phyloP scores from a whole-genome alignment of 2,888 invertebrate genomes.

The Clunio marinus region DNA sequence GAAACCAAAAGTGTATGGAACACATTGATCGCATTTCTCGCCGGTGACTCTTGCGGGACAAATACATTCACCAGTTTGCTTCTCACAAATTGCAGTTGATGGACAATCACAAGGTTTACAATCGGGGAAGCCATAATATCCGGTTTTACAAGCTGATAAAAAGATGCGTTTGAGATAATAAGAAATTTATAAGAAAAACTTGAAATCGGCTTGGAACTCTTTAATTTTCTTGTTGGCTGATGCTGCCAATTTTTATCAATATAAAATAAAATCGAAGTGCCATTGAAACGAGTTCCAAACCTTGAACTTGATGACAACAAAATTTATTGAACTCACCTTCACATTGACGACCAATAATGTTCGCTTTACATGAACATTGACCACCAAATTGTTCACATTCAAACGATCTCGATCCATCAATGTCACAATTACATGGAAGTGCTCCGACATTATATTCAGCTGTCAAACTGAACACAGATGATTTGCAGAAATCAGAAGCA shows the following conservation, averaged over 20 bases:
- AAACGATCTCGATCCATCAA: conserved; percentile 79
- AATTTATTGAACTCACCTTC: no score
- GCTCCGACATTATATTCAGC: conserved; percentile 94
- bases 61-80: conserved; percentile 72
- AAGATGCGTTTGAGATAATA: no score
- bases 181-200: background rate
- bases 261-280: no score
- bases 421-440: conserved; percentile 81
- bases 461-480: conserved; percentile 89
- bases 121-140: conserved; percentile 82
- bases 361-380: conserved; percentile 86
- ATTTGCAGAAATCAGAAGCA: conserved; percentile 74
- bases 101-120: conserved; percentile 88
- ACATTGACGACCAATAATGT: conserved; percentile 86
- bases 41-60: conserved; percentile 91
- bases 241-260: no score
- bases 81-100: conserved; percentile 74
- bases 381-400: conserved; percentile 93
- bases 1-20: conserved; percentile 83
- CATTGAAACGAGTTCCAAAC: no score
- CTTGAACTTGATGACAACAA: no score
- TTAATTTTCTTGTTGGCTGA: no score
- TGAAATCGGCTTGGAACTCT: no score
- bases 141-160: conserved; percentile 33
- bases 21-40: conserved; percentile 83